Evolutionary conservation across 1,140 invertebrate genomes (phyloP), one percentile per base, ranked within the genome.

Genomic region (Drosophila novamexicana): DNA sequence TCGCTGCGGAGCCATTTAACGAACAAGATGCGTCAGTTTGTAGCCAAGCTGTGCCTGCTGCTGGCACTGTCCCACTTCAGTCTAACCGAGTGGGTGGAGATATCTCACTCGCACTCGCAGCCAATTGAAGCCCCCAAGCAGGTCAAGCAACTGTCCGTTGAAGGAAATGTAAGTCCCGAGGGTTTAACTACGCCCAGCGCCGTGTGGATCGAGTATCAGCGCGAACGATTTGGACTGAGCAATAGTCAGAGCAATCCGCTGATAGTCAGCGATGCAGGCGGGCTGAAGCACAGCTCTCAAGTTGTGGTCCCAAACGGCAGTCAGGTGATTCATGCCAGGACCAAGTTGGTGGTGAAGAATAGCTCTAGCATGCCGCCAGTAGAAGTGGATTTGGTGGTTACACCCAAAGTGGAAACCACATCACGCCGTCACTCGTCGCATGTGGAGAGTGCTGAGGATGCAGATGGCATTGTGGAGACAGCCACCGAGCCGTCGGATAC

Each of bases 171-270:
- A 14, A 45, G 22, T 10, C 4, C 9, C 12, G 64, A 83, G 49
- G 73, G 44, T 14, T 77, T 85, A 8, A 91, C 50, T 18, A 91
- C 83, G 6, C 90, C 91, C 47, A 91, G 90, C 62, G 40, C 71
- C 6, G 79, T 86, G 9, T 91, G 90, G 90, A 45, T 91, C 8
- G 75, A 83, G 8, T 91, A 91, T 77, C 90, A 91, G 54, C 62
- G 77, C 2, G 91, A 91, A 12, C 63, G 90, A 4, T 91, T 86
- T 32, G 77, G 82, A 7, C 14, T 71, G 7, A 50, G 68, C 37
- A 82, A 67, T 9, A 47, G 40, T 9, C 58, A 79, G 0, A 65
- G 68, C 36, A 85, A 66, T 57, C 44, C 64, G 3, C 49, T 61
- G 5, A 29, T 73, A 7, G 78, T 81, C 7, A 81, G 64, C 42